A percentile compares a stretch with the other conserved stretches of the same genome.
phyloP scores from a whole-genome alignment of 2,797 vertebrate species.

The Catharus ustulatus region DNA sequence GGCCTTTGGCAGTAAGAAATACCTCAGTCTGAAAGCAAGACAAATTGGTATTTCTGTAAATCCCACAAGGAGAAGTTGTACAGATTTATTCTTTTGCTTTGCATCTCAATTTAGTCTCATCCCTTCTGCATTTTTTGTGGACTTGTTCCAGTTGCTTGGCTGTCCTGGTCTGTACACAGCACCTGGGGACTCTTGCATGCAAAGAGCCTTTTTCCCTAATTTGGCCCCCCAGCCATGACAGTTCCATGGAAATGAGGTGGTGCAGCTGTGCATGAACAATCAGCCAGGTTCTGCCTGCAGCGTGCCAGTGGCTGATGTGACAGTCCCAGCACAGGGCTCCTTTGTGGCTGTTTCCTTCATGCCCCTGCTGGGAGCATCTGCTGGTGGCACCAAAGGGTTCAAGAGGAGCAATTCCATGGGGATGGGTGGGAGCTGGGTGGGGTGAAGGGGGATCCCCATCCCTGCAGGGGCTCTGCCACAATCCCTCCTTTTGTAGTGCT shows the following conservation, averaged over 20 bases:
- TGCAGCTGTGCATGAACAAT: neutral
- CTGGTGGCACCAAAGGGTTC: neutral
- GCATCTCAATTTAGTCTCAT: neutral
- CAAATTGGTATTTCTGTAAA: neutral
- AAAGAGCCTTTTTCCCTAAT: neutral
- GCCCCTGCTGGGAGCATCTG: neutral
- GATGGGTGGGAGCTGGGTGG: neutral
- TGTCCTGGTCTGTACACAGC: neutral
- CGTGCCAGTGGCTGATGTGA: neutral
- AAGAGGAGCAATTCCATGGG: neutral
- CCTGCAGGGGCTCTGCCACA: neutral
- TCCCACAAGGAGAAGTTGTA: neutral
- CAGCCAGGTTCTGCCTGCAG: neutral
- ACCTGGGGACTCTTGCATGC: neutral
- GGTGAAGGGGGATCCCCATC: fast-evolving
- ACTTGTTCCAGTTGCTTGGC: neutral
- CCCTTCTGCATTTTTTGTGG: neutral
- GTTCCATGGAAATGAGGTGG: neutral
- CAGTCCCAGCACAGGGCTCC: neutral
- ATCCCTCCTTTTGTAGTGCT: neutral
- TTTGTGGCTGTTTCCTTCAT: neutral
- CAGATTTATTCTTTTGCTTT: neutral
- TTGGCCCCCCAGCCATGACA: neutral
- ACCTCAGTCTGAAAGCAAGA: neutral
- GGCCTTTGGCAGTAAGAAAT: neutral